Evolutionary conservation across 2,888 invertebrate species (phyloP), one percentile per base, ranked within the genome.

Genomic region (Zele albiditarsus): DNA sequence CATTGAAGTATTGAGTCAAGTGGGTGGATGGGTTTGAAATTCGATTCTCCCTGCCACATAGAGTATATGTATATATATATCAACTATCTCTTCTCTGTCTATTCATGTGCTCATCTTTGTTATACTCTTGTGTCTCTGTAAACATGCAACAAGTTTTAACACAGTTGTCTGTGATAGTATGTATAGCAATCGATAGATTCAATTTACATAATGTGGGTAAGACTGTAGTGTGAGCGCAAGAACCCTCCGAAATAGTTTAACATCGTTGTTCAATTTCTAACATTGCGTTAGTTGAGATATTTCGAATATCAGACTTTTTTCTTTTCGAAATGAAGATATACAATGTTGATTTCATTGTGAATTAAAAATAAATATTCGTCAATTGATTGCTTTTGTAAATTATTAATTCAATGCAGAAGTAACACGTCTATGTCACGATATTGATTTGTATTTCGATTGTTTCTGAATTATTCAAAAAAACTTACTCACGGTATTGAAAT

Each of bases 141-240:
- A 53, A 57, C 49, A 46, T 28, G 73, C 73, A 73, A 73, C 66
- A 72, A 72, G 66, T 72, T 14, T 65, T 25, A 38, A 62, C 38
- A 46, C 31, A 33, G 25, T 60, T 23, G n/a, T 14, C 14, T 38
- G 20, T 38, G 14, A 63, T 23, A 63, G 38, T 20, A 31, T 38
- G 33, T 33, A 63, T 31, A 69, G 25, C 27, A 68, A 73, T 73
- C 67, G 58, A 73, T 73, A 73, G 53, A 68, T 60, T 73, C 14
- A 73, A 73, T 73, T 73, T 73, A 28, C 62, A 67, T 73, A 63
- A 74, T 74, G 69, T 68, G 46, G 68, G 68, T 27, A 23, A 20
- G 53, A n/a, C 25, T 53, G 60, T 10, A 25, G 16, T 66, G 71
- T 20, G 71, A n/a, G 27, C 46, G 62, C 8, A 20, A 46, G 42